Percentiles rank a stretch among this genome's conserved stretches.
Evolutionary conservation across 2,888 invertebrate species (phyloP).

Genomic region (Nomada lathburiana): DNA sequence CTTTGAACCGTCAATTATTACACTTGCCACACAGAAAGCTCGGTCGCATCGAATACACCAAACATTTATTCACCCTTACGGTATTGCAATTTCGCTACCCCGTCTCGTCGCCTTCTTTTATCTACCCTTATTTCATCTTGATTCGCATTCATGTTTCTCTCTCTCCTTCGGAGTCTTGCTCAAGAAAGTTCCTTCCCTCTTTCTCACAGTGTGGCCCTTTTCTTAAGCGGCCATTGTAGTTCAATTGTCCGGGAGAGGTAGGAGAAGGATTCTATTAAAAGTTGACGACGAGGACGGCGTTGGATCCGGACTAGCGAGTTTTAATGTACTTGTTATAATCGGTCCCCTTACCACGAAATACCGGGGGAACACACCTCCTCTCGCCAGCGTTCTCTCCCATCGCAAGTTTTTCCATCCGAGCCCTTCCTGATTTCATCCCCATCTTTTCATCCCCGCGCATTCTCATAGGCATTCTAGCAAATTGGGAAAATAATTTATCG

Average conservation of each 20-base stretch:
- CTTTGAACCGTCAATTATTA: too few species aligned
- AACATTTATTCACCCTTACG: not conserved
- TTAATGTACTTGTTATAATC: conserved; percentile 80
- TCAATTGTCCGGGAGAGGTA: conserved; percentile 76
- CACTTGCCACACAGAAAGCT: not conserved
- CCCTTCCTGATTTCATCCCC: conserved; percentile 6
- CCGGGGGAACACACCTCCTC: conserved; percentile 55
- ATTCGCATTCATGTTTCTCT: conserved; percentile 32
- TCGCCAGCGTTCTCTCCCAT: conserved; percentile 42
- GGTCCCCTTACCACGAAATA: conserved; percentile 79
- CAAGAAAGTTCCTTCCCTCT: conserved; percentile 18
- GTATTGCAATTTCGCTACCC: not conserved
- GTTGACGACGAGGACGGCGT: conserved; percentile 75
- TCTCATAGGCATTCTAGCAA: conserved; percentile 72
- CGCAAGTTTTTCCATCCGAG: conserved; percentile 49
- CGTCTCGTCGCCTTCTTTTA: not conserved
- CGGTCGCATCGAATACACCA: not conserved
- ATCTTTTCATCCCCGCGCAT: not conserved
- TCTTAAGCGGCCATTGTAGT: conserved; percentile 62
- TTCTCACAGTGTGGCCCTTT: conserved; percentile 31
- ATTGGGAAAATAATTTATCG: conserved; percentile 79
- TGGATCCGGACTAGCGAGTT: conserved; percentile 76
- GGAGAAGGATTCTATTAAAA: conserved; percentile 80
- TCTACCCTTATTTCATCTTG: not conserved
- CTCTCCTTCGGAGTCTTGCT: not conserved